phyloP scores from a whole-genome alignment of 2,113 vertebrate genomes.

The Mus spicilegus region DNA sequence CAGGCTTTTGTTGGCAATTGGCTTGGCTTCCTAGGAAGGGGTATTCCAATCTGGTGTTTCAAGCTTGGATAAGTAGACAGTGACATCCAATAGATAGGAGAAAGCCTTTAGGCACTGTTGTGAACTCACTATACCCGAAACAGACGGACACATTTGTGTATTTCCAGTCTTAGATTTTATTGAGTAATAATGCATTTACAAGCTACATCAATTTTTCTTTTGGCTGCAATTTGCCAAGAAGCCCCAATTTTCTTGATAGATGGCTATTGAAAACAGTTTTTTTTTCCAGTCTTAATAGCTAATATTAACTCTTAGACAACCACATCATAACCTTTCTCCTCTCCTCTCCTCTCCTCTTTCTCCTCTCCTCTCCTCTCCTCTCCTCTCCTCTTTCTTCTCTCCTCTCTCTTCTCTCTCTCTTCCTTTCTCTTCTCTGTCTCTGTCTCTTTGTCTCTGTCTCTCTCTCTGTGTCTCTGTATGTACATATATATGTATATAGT shows the following conservation, averaged over 20 bases:
- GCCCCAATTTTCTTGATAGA: not conserved
- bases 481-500: not conserved
- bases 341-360: accelerated
- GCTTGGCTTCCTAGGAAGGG: not conserved
- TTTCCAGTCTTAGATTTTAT: not conserved
- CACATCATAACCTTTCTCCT: not conserved
- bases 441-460: not conserved
- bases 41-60: not conserved
- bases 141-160: not conserved
- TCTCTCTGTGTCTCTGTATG: not conserved
- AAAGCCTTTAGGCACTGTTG: not conserved
- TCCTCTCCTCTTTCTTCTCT: not conserved
- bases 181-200: not conserved
- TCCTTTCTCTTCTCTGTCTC: not conserved
- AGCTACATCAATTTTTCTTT: not conserved
- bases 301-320: not conserved
- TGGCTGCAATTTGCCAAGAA: not conserved
- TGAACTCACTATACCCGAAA: not conserved
- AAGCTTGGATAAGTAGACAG: not conserved
- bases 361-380: not conserved
- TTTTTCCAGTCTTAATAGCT: not conserved
- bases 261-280: not conserved
- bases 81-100: not conserved
- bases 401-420: not conserved
- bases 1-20: not conserved